Percentiles rank a stretch among this genome's conserved stretches.
phyloP scores from a whole-genome alignment of 2,888 invertebrate species.

The Lissocephala sabroskyi region DNA sequence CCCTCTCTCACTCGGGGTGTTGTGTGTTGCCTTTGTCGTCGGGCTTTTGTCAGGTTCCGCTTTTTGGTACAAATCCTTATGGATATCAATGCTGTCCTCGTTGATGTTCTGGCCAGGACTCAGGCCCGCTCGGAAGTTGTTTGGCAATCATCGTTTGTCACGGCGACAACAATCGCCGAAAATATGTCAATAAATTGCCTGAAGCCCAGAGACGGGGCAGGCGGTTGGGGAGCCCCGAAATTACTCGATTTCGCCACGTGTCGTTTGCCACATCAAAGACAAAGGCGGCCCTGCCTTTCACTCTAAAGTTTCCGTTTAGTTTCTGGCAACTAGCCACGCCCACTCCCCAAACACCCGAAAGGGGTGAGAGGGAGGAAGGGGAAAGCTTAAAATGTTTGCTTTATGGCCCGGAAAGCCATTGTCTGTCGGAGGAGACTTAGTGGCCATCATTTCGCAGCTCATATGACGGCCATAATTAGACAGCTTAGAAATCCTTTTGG shows the following conservation, averaged over 20 bases:
- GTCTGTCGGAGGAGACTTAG: too few relatives aligned
- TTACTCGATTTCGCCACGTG: background rate
- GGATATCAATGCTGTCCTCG: constrained; percentile 9
- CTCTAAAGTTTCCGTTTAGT: background rate
- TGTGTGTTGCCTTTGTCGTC: constrained; percentile 18
- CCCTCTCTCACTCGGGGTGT: too few relatives aligned
- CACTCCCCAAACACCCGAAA: background rate
- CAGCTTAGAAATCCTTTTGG: too few relatives aligned
- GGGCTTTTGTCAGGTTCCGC: constrained; percentile 14
- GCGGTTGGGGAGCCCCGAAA: too few relatives aligned
- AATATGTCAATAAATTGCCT: background rate
- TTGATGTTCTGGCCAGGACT: constrained; percentile 1
- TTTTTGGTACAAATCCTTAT: constrained; percentile 41
- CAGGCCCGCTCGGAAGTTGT: constrained; percentile 7
- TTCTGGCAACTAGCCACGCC: background rate
- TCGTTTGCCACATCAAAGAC: background rate
- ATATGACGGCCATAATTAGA: too few relatives aligned
- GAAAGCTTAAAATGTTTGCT: background rate
- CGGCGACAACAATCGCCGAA: constrained; percentile 9
- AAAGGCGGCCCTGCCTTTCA: background rate
- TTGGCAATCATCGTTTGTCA: constrained; percentile 31
- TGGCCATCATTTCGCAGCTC: background rate
- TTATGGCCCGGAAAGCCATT: background rate
- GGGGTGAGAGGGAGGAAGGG: background rate
- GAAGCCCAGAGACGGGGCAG: background rate